Conservation (phyloP, 2,888 invertebrate genomes). For the Orchesella flavescens region DNA sequence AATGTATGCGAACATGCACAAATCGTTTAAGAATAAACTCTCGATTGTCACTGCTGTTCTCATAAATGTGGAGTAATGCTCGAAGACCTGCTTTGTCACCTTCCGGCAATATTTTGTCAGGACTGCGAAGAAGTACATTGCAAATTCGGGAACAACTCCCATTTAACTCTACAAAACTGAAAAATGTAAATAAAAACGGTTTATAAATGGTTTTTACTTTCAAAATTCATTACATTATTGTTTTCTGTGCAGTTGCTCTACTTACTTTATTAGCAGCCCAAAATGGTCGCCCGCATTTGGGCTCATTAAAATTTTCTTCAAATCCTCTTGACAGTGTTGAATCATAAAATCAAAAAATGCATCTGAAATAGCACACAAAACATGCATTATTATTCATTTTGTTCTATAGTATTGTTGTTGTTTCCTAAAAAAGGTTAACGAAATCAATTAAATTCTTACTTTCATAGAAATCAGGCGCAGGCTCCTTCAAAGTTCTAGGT, state of each 20-base stretch:
- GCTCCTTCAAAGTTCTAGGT: not conserved
- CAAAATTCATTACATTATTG: constrained; percentile 66
- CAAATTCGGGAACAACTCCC: not conserved
- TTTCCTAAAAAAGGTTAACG: too few species aligned
- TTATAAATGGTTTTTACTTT: too few species aligned
- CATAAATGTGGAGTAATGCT: constrained; percentile 77
- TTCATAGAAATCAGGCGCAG: constrained; percentile 32
- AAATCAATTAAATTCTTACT: constrained; percentile 7
- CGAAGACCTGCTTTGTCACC: constrained; percentile 80
- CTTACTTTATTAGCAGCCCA: not conserved
- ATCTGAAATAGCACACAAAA: constrained; percentile 42
- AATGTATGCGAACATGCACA: constrained; percentile 81
- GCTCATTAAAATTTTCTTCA: constrained; percentile 78
- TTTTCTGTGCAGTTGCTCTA: not conserved
- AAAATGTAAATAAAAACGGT: not conserved
- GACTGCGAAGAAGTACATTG: constrained; percentile 78
- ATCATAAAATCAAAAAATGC: constrained; percentile 77
- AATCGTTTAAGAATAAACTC: constrained; percentile 78
- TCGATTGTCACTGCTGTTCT: constrained; percentile 73
- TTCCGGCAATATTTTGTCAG: constrained; percentile 79
- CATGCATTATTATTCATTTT: too few species aligned
- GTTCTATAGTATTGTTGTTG: too few species aligned
- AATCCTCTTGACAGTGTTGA: constrained; percentile 78
- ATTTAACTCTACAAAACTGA: not conserved
- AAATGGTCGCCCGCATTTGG: constrained; percentile 3